Evolutionary conservation across 2,797 vertebrate genomes (phyloP).

Genomic region (Euphonia xanthogaster): DNA sequence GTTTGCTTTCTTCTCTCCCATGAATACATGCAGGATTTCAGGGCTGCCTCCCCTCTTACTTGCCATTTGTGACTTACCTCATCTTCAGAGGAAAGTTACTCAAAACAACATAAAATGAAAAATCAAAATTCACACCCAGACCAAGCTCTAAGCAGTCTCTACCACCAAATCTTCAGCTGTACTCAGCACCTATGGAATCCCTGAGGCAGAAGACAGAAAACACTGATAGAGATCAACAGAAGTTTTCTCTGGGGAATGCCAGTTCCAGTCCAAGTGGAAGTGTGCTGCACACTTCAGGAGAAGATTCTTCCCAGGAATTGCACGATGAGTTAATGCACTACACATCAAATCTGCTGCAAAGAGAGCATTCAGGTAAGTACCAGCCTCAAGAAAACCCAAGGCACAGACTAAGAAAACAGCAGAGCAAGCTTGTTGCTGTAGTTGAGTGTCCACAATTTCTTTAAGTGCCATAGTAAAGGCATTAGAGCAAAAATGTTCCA

Average conservation of each 20-base stretch:
- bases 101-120: neutral
- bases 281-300: neutral
- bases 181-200: neutral
- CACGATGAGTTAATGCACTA: neutral
- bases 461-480: neutral
- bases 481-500: neutral
- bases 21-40: neutral
- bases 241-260: neutral
- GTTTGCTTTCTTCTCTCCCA: constrained; percentile 1
- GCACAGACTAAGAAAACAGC: neutral
- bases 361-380: neutral
- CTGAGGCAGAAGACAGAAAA: neutral
- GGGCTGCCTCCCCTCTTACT: neutral
- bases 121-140: neutral
- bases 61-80: neutral
- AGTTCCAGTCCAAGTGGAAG: neutral
- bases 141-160: neutral
- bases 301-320: neutral
- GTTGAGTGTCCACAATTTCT: neutral
- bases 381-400: neutral
- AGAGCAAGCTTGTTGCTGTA: neutral
- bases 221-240: neutral
- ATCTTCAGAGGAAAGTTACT: neutral
- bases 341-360: neutral
- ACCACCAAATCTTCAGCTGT: neutral